Conservation (phyloP, 1,140 invertebrate species). For the Saxidomus purpurata region DNA sequence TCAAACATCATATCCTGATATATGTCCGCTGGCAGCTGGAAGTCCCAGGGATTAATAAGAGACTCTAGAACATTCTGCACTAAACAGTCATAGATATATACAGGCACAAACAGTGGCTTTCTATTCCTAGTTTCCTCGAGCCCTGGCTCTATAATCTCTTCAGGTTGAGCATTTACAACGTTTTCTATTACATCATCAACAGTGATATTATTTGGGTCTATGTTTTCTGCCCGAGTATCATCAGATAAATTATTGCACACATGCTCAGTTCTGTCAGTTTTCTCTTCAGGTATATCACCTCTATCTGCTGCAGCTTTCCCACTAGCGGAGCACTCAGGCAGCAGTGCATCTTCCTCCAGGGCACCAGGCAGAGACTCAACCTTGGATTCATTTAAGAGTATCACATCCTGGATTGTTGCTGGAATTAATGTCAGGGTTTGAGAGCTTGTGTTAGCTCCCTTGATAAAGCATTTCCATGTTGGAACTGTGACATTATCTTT, state of each 20-base stretch:
- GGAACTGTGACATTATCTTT: slow-evolving; percentile 69
- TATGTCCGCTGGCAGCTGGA: slow-evolving; percentile 81
- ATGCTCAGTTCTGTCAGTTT: not conserved
- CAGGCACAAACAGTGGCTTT: slow-evolving; percentile 87
- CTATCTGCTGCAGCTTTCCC: not conserved
- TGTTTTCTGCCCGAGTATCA: not conserved
- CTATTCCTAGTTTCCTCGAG: not conserved
- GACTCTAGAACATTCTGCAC: slow-evolving; percentile 89
- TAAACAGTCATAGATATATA: slow-evolving; percentile 92
- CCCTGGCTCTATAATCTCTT: not conserved
- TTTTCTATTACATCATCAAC: not conserved
- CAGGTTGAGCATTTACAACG: not conserved
- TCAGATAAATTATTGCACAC: not conserved
- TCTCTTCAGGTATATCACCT: not conserved
- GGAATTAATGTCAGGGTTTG: slow-evolving; percentile 91
- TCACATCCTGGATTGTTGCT: slow-evolving; percentile 87
- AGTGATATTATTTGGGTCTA: not conserved
- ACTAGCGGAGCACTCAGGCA: too few relatives aligned
- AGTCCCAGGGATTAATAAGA: slow-evolving; percentile 87
- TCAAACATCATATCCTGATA: slow-evolving; percentile 85
- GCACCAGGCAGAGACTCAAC: not conserved
- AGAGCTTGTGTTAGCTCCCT: slow-evolving; percentile 89
- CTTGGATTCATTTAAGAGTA: slow-evolving; percentile 73
- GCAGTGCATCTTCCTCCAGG: not conserved
- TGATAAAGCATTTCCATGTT: slow-evolving; percentile 91